These are phyloP conservation scores for Tetramorium parvispinum DNA, from an alignment of 1,140 invertebrate species.

Conservation along the genomic window DNA sequence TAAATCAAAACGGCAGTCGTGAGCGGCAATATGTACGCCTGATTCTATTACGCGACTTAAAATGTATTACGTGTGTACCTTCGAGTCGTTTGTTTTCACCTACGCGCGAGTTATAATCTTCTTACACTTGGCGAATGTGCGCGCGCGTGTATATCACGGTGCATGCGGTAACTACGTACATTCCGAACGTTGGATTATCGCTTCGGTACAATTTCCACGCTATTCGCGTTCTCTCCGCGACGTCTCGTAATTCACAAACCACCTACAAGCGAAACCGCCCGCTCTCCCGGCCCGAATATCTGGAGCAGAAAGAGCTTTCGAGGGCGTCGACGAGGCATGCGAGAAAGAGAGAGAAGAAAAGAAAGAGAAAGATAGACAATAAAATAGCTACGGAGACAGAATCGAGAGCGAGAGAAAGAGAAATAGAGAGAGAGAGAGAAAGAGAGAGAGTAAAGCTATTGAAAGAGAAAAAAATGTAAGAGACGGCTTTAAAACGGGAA, in stretches of 20 bases:
- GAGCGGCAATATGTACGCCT: slow-evolving; percentile 43
- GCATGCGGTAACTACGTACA: slow-evolving; percentile 51
- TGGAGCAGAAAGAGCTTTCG: slow-evolving; percentile 63
- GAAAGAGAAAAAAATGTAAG: slow-evolving; percentile 35
- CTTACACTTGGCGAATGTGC: slow-evolving; percentile 58
- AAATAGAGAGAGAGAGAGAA: background rate
- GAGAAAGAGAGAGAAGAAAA: background rate
- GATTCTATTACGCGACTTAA: slow-evolving; percentile 61
- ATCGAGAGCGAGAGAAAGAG: background rate
- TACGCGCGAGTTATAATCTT: slow-evolving; percentile 58
- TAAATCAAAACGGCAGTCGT: slow-evolving; percentile 50
- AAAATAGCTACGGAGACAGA: slow-evolving; percentile 36
- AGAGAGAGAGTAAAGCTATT: slow-evolving; percentile 17
- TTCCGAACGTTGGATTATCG: slow-evolving; percentile 67
- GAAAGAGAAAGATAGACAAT: slow-evolving; percentile 3
- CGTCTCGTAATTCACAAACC: slow-evolving; percentile 66
- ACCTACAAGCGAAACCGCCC: slow-evolving; percentile 59
- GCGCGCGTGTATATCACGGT: slow-evolving; percentile 27
- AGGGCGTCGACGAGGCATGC: slow-evolving; percentile 36
- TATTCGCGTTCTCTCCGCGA: slow-evolving; percentile 61
- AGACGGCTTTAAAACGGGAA: slow-evolving; percentile 49
- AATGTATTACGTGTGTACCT: slow-evolving; percentile 61
- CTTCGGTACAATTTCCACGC: slow-evolving; percentile 57
- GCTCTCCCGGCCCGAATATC: slow-evolving; percentile 44
- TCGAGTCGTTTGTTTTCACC: slow-evolving; percentile 54